Conservation (phyloP, 2,113 vertebrate species). For the Regulus satrapa region DNA sequence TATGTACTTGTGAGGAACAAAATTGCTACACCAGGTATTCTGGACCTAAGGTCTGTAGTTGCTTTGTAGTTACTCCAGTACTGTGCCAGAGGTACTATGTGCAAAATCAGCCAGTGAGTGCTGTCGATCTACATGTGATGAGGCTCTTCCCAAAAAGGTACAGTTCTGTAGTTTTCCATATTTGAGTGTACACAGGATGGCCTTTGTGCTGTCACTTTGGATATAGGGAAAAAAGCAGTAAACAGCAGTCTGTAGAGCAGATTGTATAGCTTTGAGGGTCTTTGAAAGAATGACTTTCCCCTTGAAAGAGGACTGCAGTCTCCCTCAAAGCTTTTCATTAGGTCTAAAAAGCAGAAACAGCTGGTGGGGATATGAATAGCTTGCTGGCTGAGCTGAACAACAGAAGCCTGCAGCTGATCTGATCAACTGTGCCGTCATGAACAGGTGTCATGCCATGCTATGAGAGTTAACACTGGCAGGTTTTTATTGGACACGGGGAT, state of each 20-base stretch:
- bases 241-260: background rate
- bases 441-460: constrained; percentile 58
- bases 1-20: background rate
- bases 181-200: background rate
- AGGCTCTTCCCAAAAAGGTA: background rate
- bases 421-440: constrained; percentile 44
- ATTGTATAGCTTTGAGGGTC: background rate
- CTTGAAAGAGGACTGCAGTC: background rate
- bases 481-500: constrained; percentile 31
- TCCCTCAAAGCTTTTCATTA: constrained; percentile 51
- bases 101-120: background rate
- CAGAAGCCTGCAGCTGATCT: constrained; percentile 58
- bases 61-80: background rate
- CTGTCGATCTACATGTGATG: background rate
- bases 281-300: background rate
- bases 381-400: constrained; percentile 50
- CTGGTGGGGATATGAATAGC: constrained; percentile 68
- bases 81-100: background rate
- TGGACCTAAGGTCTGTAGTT: background rate
- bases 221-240: background rate
- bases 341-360: constrained; percentile 69
- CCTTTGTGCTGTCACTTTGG: background rate
- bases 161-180: background rate
- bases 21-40: background rate
- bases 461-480: constrained; percentile 18